Evolutionary conservation across 2,888 invertebrate genomes (phyloP).

Genomic region (Parascotia fuliginaria): DNA sequence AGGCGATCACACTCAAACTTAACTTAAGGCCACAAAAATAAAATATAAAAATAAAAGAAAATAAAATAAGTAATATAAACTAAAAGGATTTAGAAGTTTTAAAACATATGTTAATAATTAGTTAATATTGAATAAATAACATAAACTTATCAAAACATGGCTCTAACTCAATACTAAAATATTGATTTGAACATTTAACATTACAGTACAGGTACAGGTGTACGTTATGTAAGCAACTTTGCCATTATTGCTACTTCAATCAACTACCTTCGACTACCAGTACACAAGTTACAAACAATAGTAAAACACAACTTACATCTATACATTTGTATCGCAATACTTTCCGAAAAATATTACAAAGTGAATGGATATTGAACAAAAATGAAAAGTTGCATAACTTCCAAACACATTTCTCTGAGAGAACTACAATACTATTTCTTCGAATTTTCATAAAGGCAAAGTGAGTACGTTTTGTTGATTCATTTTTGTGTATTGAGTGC

Average conservation of each 20-base stretch:
- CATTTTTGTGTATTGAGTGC: slow-evolving; percentile 14
- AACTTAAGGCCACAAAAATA: no score
- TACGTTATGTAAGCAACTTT: slow-evolving; percentile 14
- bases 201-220: slow-evolving; percentile 6
- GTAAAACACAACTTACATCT: slow-evolving; percentile 27
- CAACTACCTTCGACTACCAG: slow-evolving; percentile 32
- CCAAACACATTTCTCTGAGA: slow-evolving; percentile 29
- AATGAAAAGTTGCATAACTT: slow-evolving; percentile 35
- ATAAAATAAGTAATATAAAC: no score
- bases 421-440: slow-evolving; percentile 34
- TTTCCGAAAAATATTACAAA: slow-evolving; percentile 32
- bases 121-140: no score
- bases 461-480: slow-evolving; percentile 22
- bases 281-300: slow-evolving; percentile 35
- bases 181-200: background rate
- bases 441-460: slow-evolving; percentile 25
- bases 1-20: no score
- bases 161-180: no score
- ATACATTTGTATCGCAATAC: slow-evolving; percentile 27
- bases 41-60: no score
- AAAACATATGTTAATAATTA: no score
- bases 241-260: slow-evolving; percentile 36
- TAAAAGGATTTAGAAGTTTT: no score
- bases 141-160: no score
- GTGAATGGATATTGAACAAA: slow-evolving; percentile 23